Percentiles rank a stretch among this genome's conserved stretches.
Conservation (phyloP, 2,797 vertebrate genomes). For the Xerus rutilus region DNA sequence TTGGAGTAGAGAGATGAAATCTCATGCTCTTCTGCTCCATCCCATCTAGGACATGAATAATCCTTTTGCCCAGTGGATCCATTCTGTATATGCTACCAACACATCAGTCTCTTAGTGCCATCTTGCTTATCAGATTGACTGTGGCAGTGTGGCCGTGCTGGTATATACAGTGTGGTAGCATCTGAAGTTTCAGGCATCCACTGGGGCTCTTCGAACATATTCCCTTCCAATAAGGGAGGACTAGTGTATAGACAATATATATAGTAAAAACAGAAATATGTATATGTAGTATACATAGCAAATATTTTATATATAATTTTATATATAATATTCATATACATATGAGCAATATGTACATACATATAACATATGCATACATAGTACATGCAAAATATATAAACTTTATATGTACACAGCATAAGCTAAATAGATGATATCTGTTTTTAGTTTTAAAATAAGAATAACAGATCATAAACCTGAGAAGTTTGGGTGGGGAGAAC, state of each 20-base stretch:
- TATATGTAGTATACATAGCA: too few species aligned
- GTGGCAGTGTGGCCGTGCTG: background rate
- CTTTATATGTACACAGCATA: background rate
- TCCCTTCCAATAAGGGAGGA: background rate
- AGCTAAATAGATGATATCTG: background rate
- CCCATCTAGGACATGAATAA: background rate
- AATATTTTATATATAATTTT: too few species aligned
- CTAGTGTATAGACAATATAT: background rate
- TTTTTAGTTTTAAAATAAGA: background rate
- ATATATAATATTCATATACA: background rate
- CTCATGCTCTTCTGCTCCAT: background rate
- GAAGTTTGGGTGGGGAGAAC: background rate
- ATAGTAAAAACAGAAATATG: background rate
- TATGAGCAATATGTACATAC: background rate
- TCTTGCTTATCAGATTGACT: background rate
- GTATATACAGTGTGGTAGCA: background rate
- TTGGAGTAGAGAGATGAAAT: background rate
- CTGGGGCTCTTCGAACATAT: background rate
- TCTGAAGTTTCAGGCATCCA: background rate
- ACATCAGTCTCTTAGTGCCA: background rate
- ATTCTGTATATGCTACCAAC: background rate
- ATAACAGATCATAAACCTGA: background rate
- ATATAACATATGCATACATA: background rate
- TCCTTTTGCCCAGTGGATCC: background rate
- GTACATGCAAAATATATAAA: background rate